Evolutionary conservation across 1,140 invertebrate genomes (phyloP), one percentile per base, ranked within the genome.

Genomic region (Lepidurus apus): DNA sequence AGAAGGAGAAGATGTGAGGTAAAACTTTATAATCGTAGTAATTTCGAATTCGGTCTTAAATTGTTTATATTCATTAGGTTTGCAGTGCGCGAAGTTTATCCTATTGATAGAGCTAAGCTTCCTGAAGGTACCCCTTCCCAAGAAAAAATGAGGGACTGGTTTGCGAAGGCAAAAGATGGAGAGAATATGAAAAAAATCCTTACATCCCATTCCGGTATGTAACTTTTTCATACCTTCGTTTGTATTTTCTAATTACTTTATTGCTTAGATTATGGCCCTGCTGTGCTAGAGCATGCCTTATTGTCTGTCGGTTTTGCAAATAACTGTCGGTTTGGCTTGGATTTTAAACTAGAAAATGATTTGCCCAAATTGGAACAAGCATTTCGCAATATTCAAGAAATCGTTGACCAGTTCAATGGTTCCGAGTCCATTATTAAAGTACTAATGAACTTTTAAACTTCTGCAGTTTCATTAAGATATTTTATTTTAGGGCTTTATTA

Each of bases 71-170:
- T 82, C 45, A 79, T 81, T 83, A 92, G 91, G 82, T 95, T 98
- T 90, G 93, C 93, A 79, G 95, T 98, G 0, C 91, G 90, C 83
- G 95, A 98, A 84, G 95, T 91, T 83, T 98, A 97, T 87, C 95
- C 95, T n/a, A 82, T 91, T 17, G 89, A 92, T 79, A 86, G 90
- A 83, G 93, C 91, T 0, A 75, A 74, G 42, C 88, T 89, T 80
- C 86, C 86, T 74, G 86, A 86, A 80, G 87, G 86, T 81, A 86
- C 88, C 9, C 85, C 88, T 1, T 83, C 82, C 74, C 83, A 86
- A 11, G 83, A 83, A 42, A 78, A 88, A 26, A 83, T 90, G 77
- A 83, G 85, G 65, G 85, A 90, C 80, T 88, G 94, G 79, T 82
- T 94, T 17, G 82, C 87, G 13, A 87, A 86, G 45, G 91, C 91